Evolutionary conservation across 1,140 invertebrate genomes (phyloP).

Genomic region (Hylaeus volcanicus): DNA sequence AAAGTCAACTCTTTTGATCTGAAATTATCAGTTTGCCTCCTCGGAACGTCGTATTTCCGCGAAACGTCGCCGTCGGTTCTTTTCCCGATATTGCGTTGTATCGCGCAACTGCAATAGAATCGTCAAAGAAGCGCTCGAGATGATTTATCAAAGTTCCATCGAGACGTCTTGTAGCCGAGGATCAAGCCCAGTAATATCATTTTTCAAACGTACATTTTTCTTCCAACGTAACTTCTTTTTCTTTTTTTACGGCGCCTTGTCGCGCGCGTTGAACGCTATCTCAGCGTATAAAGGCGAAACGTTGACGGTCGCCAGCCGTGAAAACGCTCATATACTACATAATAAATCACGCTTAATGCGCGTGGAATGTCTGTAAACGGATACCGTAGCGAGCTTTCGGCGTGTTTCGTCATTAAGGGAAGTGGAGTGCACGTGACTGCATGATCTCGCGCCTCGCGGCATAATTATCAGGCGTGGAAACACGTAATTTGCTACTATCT

Average conservation of each 20-base stretch:
- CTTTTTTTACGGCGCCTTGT: neutral
- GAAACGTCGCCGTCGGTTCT: too few species aligned
- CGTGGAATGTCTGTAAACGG: neutral
- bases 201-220: constrained; percentile 12
- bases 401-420: neutral
- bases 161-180: neutral
- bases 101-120: neutral
- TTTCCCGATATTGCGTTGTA: neutral
- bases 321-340: neutral
- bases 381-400: neutral
- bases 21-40: too few species aligned
- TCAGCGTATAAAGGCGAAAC: neutral
- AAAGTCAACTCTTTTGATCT: too few species aligned
- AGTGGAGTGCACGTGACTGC: neutral
- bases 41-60: too few species aligned
- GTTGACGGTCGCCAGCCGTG: neutral
- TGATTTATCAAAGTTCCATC: constrained; percentile 26
- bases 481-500: too few species aligned
- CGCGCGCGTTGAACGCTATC: neutral
- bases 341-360: neutral
- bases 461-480: neutral
- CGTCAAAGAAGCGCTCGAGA: neutral
- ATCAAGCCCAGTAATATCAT: constrained; percentile 3
- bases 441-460: neutral
- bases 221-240: neutral